Conservation (phyloP, 2,888 invertebrate species). For the Tetragnatha montana region DNA sequence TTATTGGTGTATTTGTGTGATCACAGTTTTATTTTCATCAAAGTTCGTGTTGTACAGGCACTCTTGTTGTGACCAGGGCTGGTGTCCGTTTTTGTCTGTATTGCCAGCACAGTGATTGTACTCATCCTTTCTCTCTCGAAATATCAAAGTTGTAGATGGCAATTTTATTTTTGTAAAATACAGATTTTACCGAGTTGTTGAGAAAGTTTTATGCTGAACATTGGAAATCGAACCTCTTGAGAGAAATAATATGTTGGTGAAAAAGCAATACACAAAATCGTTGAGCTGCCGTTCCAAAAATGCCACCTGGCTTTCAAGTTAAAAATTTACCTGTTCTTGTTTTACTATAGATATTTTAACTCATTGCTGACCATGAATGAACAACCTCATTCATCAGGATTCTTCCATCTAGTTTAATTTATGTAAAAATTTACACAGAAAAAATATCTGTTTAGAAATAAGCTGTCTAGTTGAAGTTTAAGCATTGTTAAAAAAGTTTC, state of each 20-base stretch:
- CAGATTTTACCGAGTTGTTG: conserved; percentile 40
- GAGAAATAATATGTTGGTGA: neutral
- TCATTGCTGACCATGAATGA: no score
- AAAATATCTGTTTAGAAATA: no score
- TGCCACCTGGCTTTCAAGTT: neutral
- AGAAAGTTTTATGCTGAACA: conserved; percentile 16
- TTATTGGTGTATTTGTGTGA: conserved; percentile 4
- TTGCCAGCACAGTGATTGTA: neutral
- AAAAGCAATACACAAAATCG: neutral
- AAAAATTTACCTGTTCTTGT: neutral
- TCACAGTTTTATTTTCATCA: conserved; percentile 22
- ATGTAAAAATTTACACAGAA: no score
- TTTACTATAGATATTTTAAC: neutral
- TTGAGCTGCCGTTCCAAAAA: neutral
- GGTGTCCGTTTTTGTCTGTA: conserved; percentile 6
- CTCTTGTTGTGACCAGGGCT: conserved; percentile 25
- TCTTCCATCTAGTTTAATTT: no score
- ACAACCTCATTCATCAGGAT: no score
- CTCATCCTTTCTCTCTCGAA: conserved; percentile 25
- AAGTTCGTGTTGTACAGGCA: conserved; percentile 17
- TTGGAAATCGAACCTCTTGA: neutral
- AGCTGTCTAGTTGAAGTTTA: no score
- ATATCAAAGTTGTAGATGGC: conserved; percentile 38
- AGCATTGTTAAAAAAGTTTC: no score
- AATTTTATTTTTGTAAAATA: conserved; percentile 43